Conservation (phyloP, 2,888 invertebrate species). For the Pseudococcus longispinus region DNA sequence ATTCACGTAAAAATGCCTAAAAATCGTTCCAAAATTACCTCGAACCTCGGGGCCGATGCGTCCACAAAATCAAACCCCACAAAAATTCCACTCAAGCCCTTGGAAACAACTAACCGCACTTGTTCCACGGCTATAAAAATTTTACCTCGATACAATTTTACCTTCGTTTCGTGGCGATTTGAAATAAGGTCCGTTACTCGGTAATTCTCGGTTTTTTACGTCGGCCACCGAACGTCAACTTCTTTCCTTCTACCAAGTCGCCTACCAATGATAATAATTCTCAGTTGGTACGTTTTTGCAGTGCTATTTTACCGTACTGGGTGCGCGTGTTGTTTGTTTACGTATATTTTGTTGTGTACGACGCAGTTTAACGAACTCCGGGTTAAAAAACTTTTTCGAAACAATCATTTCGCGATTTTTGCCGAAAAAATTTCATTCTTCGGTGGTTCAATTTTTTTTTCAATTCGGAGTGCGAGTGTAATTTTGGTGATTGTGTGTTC, state of each 20-base stretch:
- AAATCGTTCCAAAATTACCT: no score
- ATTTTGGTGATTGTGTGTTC: no score
- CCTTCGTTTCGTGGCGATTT: neutral
- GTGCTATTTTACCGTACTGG: conserved; percentile 26
- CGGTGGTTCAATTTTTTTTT: no score
- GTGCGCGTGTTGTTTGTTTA: conserved; percentile 51
- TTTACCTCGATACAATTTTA: neutral
- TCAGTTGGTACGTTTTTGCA: conserved; percentile 41
- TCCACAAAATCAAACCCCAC: no score
- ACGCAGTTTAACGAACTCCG: conserved; percentile 56
- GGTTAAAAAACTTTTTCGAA: conserved; percentile 54
- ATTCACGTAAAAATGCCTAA: no score
- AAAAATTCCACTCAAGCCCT: neutral
- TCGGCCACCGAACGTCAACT: conserved; percentile 10
- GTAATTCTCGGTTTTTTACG: conserved; percentile 14
- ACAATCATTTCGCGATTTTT: conserved; percentile 23
- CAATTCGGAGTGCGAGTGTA: no score
- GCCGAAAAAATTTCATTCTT: neutral
- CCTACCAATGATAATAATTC: conserved; percentile 10
- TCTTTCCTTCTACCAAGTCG: conserved; percentile 22
- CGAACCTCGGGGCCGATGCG: no score
- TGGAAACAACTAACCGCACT: neutral
- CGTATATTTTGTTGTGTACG: conserved; percentile 45
- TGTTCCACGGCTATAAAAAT: neutral
- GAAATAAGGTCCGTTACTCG: conserved; percentile 3